phyloP scores from a whole-genome alignment of 2,113 vertebrate genomes.

The Thamnophis sirtalis region DNA sequence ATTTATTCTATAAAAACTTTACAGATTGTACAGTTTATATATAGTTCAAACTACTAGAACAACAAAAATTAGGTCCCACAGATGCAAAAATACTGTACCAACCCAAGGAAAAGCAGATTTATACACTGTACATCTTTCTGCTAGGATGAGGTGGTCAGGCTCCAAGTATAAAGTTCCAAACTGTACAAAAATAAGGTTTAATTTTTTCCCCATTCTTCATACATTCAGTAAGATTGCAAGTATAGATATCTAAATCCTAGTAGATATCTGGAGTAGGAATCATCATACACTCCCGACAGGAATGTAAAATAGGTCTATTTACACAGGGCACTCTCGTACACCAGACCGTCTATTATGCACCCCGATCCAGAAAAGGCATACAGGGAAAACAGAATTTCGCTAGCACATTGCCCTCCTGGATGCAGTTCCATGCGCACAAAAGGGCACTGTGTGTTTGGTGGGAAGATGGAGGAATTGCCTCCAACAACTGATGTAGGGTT shows the following conservation, averaged over 20 bases:
- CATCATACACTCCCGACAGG: slow-evolving; percentile 69
- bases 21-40: slow-evolving; percentile 90
- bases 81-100: slow-evolving; percentile 86
- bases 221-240: slow-evolving; percentile 81
- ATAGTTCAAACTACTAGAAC: slow-evolving; percentile 81
- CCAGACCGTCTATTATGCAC: slow-evolving; percentile 43
- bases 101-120: slow-evolving; percentile 78
- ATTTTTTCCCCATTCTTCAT: slow-evolving; percentile 76
- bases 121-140: slow-evolving; percentile 74
- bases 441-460: not conserved
- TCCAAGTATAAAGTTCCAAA: slow-evolving; percentile 83
- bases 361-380: slow-evolving; percentile 11
- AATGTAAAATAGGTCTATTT: slow-evolving; percentile 67
- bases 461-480: not conserved
- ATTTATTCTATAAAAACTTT: slow-evolving; percentile 91
- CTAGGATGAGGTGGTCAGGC: slow-evolving; percentile 70
- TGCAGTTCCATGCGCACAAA: not conserved
- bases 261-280: slow-evolving; percentile 68
- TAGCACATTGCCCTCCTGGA: not conserved
- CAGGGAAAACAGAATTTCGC: not conserved
- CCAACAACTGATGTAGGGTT: not conserved
- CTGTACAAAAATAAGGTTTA: slow-evolving; percentile 87
- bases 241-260: slow-evolving; percentile 66
- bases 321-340: slow-evolving; percentile 69
- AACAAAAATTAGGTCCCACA: slow-evolving; percentile 84